Conservation (phyloP, 2,113 vertebrate genomes). For the Cynocephalus volans region DNA sequence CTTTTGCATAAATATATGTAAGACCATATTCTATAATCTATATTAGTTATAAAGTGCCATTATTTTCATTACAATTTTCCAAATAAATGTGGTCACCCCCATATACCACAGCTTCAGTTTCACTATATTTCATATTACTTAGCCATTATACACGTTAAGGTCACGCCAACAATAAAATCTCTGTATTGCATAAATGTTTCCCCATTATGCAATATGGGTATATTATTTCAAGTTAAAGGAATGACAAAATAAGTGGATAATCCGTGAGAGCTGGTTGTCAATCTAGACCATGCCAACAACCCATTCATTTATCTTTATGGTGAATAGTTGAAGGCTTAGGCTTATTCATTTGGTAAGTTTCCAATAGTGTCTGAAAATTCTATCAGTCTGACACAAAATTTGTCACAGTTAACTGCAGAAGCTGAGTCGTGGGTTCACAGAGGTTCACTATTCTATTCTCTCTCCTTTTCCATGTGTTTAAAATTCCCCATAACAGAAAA, state of each 20-base stretch:
- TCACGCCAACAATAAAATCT: neutral
- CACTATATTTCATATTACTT: neutral
- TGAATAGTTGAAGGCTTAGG: neutral
- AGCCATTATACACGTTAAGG: neutral
- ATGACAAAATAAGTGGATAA: neutral
- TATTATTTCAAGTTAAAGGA: conserved; percentile 1
- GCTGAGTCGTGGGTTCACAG: neutral
- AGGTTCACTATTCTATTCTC: neutral
- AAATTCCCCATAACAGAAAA: neutral
- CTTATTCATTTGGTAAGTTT: neutral
- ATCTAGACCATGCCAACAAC: neutral
- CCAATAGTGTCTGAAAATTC: neutral
- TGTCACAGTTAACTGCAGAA: neutral
- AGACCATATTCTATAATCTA: neutral
- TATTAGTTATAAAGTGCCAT: neutral
- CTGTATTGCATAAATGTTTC: neutral
- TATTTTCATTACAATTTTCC: conserved; percentile 14
- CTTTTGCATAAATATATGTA: neutral
- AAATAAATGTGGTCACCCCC: neutral
- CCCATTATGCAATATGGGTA: neutral
- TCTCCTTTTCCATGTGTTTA: neutral
- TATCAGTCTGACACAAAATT: neutral
- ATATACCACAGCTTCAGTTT: neutral
- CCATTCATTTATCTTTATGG: neutral
- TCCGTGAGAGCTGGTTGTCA: neutral